phyloP scores from a whole-genome alignment of 2,888 invertebrate species.

The Ypsolopha scabrella region DNA sequence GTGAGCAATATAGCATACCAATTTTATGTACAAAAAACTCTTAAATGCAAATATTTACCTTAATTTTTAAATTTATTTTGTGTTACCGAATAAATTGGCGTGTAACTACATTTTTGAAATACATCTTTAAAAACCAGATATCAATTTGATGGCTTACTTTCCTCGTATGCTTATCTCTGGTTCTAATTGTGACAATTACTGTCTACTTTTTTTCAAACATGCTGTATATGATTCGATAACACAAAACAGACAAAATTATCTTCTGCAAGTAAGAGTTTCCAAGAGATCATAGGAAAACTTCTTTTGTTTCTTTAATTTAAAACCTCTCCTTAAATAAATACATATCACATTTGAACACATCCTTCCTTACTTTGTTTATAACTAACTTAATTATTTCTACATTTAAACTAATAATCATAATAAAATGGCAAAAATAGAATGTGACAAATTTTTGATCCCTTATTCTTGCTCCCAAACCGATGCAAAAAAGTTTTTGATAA shows the following conservation, averaged over 20 bases:
- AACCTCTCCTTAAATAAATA: slow-evolving; percentile 56
- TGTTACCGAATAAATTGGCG: slow-evolving; percentile 10
- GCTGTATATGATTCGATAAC: slow-evolving; percentile 3
- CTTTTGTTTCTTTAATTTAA: slow-evolving; percentile 34
- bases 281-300: slow-evolving; percentile 69
- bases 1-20: slow-evolving; percentile 57
- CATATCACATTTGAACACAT: slow-evolving; percentile 70
- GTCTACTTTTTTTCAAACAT: too few species aligned
- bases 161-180: too few species aligned
- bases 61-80: slow-evolving; percentile 18
- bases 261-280: slow-evolving; percentile 59
- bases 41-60: slow-evolving; percentile 30
- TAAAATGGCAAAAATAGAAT: background rate
- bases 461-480: background rate
- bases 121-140: too few species aligned
- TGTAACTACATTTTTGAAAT: too few species aligned
- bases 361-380: slow-evolving; percentile 23
- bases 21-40: slow-evolving; percentile 70
- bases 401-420: background rate
- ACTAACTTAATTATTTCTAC: background rate
- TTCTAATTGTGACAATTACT: too few species aligned
- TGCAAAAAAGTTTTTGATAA: background rate
- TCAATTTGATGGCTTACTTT: too few species aligned
- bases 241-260: slow-evolving; percentile 18
- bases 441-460: background rate